These are phyloP conservation scores for Camptogramma bilineatum DNA, from an alignment of 2,888 invertebrate genomes.

Conservation along the genomic window DNA sequence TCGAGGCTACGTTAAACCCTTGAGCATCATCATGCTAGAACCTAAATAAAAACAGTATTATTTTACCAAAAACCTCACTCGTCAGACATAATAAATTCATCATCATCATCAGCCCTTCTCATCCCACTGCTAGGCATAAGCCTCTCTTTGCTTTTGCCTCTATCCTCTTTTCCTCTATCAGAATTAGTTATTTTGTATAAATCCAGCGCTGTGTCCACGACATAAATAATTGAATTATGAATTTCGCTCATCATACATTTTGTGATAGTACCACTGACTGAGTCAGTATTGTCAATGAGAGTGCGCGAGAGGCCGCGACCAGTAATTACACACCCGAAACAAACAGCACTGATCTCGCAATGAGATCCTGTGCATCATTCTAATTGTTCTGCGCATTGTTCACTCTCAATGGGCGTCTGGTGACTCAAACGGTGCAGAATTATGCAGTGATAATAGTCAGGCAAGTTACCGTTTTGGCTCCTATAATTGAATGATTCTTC, in stretches of 20 bases:
- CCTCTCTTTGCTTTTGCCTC: too few species aligned
- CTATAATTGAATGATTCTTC: neutral
- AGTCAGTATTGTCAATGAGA: slow-evolving; percentile 50
- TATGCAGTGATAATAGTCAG: neutral
- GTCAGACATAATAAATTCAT: too few species aligned
- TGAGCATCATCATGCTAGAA: neutral
- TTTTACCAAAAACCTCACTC: neutral
- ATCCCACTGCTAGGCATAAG: too few species aligned
- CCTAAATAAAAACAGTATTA: neutral
- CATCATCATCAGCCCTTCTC: too few species aligned
- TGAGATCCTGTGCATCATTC: slow-evolving; percentile 56
- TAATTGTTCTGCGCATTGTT: slow-evolving; percentile 72
- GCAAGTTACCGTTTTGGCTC: neutral
- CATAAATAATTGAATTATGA: slow-evolving; percentile 11
- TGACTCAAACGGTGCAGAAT: slow-evolving; percentile 42
- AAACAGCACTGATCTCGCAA: slow-evolving; percentile 70
- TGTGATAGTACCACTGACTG: slow-evolving; percentile 23
- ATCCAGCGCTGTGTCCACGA: neutral
- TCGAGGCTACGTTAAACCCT: slow-evolving; percentile 9
- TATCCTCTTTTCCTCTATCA: neutral
- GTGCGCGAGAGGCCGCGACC: slow-evolving; percentile 74
- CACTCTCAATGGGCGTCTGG: slow-evolving; percentile 55
- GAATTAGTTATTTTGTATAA: neutral
- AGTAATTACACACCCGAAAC: slow-evolving; percentile 78
- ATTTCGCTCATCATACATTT: slow-evolving; percentile 22